A percentile compares a stretch with the other conserved stretches of the same genome.
These are phyloP conservation scores for Nomia melanderi DNA, from an alignment of 1,140 invertebrate species.

Conservation along the genomic window DNA sequence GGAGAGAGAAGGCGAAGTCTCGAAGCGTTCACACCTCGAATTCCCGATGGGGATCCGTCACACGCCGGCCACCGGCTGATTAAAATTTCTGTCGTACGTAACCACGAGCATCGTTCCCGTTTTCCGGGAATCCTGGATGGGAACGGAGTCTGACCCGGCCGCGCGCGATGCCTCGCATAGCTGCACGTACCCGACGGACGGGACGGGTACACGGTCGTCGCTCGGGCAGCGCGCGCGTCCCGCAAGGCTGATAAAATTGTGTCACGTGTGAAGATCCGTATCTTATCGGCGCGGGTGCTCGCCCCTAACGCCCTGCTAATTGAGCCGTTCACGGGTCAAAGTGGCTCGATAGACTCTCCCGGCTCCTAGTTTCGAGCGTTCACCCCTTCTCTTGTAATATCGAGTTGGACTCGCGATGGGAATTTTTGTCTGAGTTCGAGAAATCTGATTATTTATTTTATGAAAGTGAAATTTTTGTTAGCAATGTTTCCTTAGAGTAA, in stretches of 20 bases:
- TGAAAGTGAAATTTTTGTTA: no score
- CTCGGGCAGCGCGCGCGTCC: constrained; percentile 4
- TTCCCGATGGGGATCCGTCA: constrained; percentile 4
- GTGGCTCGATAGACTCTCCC: no score
- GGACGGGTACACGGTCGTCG: background rate
- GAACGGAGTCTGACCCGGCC: constrained; percentile 46
- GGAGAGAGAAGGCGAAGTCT: no score
- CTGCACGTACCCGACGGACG: constrained; percentile 38
- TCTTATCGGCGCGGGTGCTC: background rate
- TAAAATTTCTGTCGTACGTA: constrained; percentile 46
- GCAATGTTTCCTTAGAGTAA: no score
- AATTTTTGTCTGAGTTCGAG: no score
- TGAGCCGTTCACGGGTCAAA: constrained; percentile 1
- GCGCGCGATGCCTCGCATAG: constrained; percentile 46
- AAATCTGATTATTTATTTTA: no score
- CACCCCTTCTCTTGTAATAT: no score
- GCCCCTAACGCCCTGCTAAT: constrained; percentile 23
- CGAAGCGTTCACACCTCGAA: constrained; percentile 11
- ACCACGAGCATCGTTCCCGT: constrained; percentile 41
- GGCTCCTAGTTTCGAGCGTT: no score
- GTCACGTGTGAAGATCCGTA: constrained; percentile 55
- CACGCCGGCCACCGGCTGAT: constrained; percentile 28
- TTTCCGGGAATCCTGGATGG: constrained; percentile 45
- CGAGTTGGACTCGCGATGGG: no score
- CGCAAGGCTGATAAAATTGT: constrained; percentile 58